phyloP scores from a whole-genome alignment of 2,113 vertebrate genomes.

The Dasyurus viverrinus region DNA sequence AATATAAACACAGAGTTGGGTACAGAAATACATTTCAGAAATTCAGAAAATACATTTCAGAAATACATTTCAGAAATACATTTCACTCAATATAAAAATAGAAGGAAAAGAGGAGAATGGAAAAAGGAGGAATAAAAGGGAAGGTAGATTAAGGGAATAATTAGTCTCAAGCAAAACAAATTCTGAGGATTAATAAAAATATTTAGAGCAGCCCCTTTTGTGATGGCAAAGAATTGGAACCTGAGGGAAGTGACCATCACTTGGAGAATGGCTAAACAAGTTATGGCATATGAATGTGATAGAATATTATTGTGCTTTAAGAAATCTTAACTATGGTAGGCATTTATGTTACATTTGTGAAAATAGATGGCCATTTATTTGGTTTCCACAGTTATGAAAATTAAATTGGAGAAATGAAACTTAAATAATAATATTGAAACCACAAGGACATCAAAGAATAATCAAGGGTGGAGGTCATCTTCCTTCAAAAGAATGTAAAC shows the following conservation, averaged over 20 bases:
- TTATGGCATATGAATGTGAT: not conserved
- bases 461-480: no score
- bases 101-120: not conserved
- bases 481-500: no score
- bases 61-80: no score
- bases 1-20: not conserved
- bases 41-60: no score
- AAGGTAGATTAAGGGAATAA: not conserved
- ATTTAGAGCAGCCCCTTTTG: not conserved
- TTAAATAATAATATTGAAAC: no score
- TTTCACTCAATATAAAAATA: not conserved
- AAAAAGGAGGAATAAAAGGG: not conserved
- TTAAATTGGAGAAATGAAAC: no score
- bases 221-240: not conserved
- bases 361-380: no score
- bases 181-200: not conserved
- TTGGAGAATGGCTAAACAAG: not conserved
- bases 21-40: not conserved
- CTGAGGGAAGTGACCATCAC: not conserved
- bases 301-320: not conserved
- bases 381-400: no score
- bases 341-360: not conserved
- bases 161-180: not conserved
- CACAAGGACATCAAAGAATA: no score
- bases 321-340: not conserved